These are phyloP conservation scores for Ondatra zibethicus DNA, from an alignment of 2,113 vertebrate genomes.

Conservation along the genomic window DNA sequence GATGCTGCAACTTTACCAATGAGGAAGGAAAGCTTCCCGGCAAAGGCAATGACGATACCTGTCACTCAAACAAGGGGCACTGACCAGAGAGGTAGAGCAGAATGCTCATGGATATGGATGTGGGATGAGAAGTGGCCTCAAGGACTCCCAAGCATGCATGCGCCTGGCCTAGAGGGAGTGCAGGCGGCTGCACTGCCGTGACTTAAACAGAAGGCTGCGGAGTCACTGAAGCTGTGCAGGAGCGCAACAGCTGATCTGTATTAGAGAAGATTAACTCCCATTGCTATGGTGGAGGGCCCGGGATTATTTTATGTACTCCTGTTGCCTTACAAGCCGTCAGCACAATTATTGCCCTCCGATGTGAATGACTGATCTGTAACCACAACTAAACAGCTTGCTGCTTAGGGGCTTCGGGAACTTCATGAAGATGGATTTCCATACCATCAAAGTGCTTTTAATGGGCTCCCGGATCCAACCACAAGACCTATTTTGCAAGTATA, in stretches of 20 bases:
- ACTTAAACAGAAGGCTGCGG: slow-evolving; percentile 87
- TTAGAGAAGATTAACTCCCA: slow-evolving; percentile 91
- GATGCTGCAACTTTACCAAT: slow-evolving; percentile 15
- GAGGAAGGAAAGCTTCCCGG: slow-evolving; percentile 54
- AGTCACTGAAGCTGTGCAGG: slow-evolving; percentile 88
- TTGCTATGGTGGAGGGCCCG: slow-evolving; percentile 86
- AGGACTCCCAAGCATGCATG: slow-evolving; percentile 75
- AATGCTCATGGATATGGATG: slow-evolving; percentile 29
- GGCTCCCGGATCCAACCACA: slow-evolving; percentile 89
- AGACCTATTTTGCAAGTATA: slow-evolving; percentile 89
- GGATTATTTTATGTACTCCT: slow-evolving; percentile 92
- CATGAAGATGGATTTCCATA: slow-evolving; percentile 92
- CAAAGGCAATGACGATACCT: slow-evolving; percentile 60
- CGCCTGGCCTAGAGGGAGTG: slow-evolving; percentile 81
- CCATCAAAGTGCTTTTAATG: slow-evolving; percentile 92
- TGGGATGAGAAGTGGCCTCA: slow-evolving; percentile 73
- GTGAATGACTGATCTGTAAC: slow-evolving; percentile 92
- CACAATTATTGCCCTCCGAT: slow-evolving; percentile 89
- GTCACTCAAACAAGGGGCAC: slow-evolving; percentile 61
- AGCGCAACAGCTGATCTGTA: slow-evolving; percentile 93
- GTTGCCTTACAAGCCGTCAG: slow-evolving; percentile 89
- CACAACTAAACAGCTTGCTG: slow-evolving; percentile 90
- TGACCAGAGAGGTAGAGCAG: slow-evolving; percentile 78
- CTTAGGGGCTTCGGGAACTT: slow-evolving; percentile 87
- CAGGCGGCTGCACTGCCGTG: slow-evolving; percentile 86